Evolutionary conservation across 1,140 invertebrate species (phyloP), one percentile per base, ranked within the genome.

Genomic region (Charaxes varanes): DNA sequence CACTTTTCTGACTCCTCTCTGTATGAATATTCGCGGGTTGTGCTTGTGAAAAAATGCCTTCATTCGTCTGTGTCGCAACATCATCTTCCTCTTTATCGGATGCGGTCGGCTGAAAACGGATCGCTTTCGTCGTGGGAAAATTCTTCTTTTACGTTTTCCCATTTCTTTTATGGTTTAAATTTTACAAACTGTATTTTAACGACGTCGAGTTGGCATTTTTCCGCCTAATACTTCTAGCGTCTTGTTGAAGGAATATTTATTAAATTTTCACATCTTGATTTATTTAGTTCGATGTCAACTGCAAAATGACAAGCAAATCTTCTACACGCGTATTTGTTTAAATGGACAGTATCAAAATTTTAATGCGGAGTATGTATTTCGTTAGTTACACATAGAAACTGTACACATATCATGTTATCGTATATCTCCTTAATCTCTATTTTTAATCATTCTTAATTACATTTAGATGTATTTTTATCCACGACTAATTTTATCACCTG

Each of bases 41-140:
- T 73, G 65, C 7, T 44, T 69, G 17, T 70, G 54, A 22, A 77
- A 61, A 21, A 70, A 73, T 0, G 64, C 65, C 32, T 64, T 73
- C 56, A 77, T 55, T 19, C 48, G 61, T 26, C 57, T 56, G 1
- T 70, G 65, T 14, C 43, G 53, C 7, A 70, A 21, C 40, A 61
- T 56, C 58, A 77, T 77, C 31, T 73, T 73, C n/a, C 67, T 28
- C 31, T 64, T 64, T 4, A 72, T 72, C 0, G 67, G 70, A 49
- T 72, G 63, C 3, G 70, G 67, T 60, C 73, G 45, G 7, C 67
- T 70, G 48, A 73, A 78, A 2, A 77, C 54, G 1, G 69, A 73
- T 18, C 51, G 19, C 36, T 76, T 76, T 34, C 50, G 66, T 37
- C 59, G 68, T 4, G 56, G 60, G 12, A 76, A 72, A 6, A 68